A percentile compares a stretch with the other conserved stretches of the same genome.
Evolutionary conservation across 2,888 invertebrate species (phyloP).

Genomic region (Phengaris alcon): DNA sequence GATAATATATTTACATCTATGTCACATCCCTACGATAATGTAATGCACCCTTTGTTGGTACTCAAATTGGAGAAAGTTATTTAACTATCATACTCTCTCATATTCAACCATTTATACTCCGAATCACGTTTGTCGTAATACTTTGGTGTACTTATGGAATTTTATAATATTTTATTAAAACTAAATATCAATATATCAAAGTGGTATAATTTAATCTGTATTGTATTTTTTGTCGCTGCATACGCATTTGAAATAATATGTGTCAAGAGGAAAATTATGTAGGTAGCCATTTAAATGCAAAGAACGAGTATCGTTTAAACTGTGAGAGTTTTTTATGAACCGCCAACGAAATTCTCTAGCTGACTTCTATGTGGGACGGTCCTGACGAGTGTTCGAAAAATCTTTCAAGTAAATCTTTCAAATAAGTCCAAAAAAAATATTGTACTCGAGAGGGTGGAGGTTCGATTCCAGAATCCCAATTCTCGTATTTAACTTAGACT

Average conservation of each 20-base stretch:
- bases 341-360: no score
- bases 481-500: no score
- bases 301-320: not conserved
- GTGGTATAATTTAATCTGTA: conserved; percentile 17
- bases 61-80: conserved; percentile 30
- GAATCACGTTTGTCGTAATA: conserved; percentile 25
- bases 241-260: conserved; percentile 5
- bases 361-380: no score
- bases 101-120: conserved; percentile 21
- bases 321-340: no score
- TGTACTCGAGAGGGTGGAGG: no score
- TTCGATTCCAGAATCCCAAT: no score
- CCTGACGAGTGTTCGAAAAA: no score
- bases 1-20: not conserved
- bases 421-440: no score
- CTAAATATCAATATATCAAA: conserved; percentile 15
- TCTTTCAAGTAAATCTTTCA: no score
- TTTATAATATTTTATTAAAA: conserved; percentile 23
- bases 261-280: conserved; percentile 4
- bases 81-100: conserved; percentile 9
- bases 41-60: conserved; percentile 28
- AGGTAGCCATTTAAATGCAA: not conserved
- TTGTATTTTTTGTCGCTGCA: conserved; percentile 4
- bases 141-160: conserved; percentile 8
- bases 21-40: conserved; percentile 9